These are phyloP conservation scores for Bovichtus variegatus DNA, from an alignment of 2,797 vertebrate species.

Conservation along the genomic window DNA sequence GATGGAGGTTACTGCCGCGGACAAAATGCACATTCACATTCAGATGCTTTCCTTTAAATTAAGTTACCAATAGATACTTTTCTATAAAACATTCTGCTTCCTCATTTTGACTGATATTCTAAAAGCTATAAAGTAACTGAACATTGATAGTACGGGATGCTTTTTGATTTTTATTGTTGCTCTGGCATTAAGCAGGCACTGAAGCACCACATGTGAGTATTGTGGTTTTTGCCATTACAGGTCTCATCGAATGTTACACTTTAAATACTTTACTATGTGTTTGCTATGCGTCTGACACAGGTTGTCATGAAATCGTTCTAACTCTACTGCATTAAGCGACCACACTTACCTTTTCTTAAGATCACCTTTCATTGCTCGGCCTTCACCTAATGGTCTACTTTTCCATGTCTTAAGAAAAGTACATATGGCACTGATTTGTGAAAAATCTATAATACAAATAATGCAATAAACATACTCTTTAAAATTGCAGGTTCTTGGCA, in stretches of 20 bases:
- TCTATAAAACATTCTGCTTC: slow-evolving; percentile 27
- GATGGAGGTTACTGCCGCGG: background rate
- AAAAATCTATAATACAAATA: slow-evolving; percentile 58
- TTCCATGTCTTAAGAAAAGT: slow-evolving; percentile 42
- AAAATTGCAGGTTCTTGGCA: slow-evolving; percentile 75
- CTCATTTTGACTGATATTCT: slow-evolving; percentile 11
- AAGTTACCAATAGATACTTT: background rate
- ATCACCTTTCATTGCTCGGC: slow-evolving; percentile 4
- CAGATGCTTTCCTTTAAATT: slow-evolving; percentile 25
- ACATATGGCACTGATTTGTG: slow-evolving; percentile 64
- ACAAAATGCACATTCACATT: slow-evolving; percentile 50
- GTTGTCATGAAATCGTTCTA: slow-evolving; percentile 8
- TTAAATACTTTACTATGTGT: slow-evolving; percentile 11
- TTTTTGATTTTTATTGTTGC: slow-evolving; percentile 32
- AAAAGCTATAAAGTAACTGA: slow-evolving; percentile 13
- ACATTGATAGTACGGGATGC: background rate
- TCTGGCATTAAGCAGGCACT: slow-evolving; percentile 63
- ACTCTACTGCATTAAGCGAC: slow-evolving; percentile 32
- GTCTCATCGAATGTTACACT: slow-evolving; percentile 1
- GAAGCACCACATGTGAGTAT: slow-evolving; percentile 53
- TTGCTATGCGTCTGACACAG: slow-evolving; percentile 13
- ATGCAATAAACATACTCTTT: slow-evolving; percentile 63
- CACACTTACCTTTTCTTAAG: slow-evolving; percentile 4
- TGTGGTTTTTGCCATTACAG: slow-evolving; percentile 41
- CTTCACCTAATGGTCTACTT: slow-evolving; percentile 19